phyloP scores from a whole-genome alignment of 2,888 invertebrate genomes.

The Cosmia pyralina region DNA sequence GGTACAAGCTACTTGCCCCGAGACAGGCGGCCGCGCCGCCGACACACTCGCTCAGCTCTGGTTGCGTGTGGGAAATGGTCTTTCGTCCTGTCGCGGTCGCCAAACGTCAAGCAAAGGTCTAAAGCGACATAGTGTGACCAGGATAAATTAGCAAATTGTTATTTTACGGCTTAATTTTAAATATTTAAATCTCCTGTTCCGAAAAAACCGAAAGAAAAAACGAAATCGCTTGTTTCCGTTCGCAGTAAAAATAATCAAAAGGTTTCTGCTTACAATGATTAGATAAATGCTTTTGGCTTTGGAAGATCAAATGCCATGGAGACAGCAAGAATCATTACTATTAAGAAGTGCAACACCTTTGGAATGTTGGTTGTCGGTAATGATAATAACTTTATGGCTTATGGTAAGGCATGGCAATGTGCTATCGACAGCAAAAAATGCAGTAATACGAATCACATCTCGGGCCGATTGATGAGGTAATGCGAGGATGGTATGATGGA shows the following conservation, averaged over 20 bases:
- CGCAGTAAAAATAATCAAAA: not conserved
- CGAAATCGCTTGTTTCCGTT: slow-evolving; percentile 18
- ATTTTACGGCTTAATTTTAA: slow-evolving; percentile 14
- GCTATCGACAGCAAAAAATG: slow-evolving; percentile 75
- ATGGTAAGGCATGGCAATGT: slow-evolving; percentile 55
- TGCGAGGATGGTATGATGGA: slow-evolving; percentile 75
- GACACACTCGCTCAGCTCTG: slow-evolving; percentile 70
- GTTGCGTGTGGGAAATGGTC: slow-evolving; percentile 78
- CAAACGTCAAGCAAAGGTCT: slow-evolving; percentile 43
- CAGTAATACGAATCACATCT: slow-evolving; percentile 74
- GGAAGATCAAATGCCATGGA: not conserved
- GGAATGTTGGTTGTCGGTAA: slow-evolving; percentile 53
- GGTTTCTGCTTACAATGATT: not conserved
- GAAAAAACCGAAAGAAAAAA: not conserved
- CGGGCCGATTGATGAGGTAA: slow-evolving; percentile 81
- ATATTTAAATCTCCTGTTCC: slow-evolving; percentile 8
- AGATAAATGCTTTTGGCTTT: not conserved
- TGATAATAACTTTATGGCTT: slow-evolving; percentile 57
- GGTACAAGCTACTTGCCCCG: slow-evolving; percentile 77
- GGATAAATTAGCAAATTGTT: slow-evolving; percentile 36
- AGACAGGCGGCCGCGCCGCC: slow-evolving; percentile 68
- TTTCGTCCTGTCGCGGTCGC: slow-evolving; percentile 73
- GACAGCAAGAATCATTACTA: slow-evolving; percentile 1
- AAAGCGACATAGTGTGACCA: slow-evolving; percentile 44
- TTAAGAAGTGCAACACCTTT: slow-evolving; percentile 24